These are phyloP conservation scores for Ephydatia muelleri DNA, from an alignment of 37 sponge, comb jelly and placozoan genomes.

Conservation along the genomic window DNA sequence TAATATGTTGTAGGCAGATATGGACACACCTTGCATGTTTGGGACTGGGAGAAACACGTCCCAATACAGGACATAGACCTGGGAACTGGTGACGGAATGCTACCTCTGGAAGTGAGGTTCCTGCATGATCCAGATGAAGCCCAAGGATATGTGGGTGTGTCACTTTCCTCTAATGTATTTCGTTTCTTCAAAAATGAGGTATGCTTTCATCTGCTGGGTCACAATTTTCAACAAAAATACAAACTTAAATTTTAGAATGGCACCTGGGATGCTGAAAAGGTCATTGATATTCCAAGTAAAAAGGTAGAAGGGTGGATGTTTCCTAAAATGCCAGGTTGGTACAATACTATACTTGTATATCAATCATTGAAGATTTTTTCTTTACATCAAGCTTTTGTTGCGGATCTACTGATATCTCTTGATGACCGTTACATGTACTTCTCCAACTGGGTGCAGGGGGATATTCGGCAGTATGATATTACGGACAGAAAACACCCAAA, in stretches of 20 bases:
- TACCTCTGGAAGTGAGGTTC: conserved; percentile 88
- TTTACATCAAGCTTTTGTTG: conserved; percentile 45
- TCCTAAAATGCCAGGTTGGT: conserved; percentile 86
- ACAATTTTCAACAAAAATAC: background rate
- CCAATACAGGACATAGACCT: conserved; percentile 77
- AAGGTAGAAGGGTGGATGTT: conserved; percentile 90
- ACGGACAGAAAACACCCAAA: conserved; percentile 71
- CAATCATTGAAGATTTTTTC: background rate
- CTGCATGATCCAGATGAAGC: conserved; percentile 81
- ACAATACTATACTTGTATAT: too few species aligned
- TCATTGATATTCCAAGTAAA: conserved; percentile 75
- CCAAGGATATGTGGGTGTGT: conserved; percentile 76
- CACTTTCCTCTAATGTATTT: conserved; percentile 71
- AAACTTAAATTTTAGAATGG: conserved; percentile 45
- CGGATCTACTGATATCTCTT: conserved; percentile 77
- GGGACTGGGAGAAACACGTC: conserved; percentile 80
- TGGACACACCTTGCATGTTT: conserved; percentile 76
- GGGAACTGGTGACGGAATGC: conserved; percentile 69
- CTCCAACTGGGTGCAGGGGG: conserved; percentile 85
- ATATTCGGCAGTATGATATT: conserved; percentile 88
- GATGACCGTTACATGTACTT: conserved; percentile 86
- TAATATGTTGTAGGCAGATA: conserved; percentile 65
- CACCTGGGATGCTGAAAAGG: conserved; percentile 62
- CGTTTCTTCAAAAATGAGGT: conserved; percentile 78
- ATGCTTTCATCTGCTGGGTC: too few species aligned